Evolutionary conservation across 2,113 vertebrate genomes (phyloP), one percentile per base, ranked within the genome.

Genomic region (Ptychochromis oligacanthus): DNA sequence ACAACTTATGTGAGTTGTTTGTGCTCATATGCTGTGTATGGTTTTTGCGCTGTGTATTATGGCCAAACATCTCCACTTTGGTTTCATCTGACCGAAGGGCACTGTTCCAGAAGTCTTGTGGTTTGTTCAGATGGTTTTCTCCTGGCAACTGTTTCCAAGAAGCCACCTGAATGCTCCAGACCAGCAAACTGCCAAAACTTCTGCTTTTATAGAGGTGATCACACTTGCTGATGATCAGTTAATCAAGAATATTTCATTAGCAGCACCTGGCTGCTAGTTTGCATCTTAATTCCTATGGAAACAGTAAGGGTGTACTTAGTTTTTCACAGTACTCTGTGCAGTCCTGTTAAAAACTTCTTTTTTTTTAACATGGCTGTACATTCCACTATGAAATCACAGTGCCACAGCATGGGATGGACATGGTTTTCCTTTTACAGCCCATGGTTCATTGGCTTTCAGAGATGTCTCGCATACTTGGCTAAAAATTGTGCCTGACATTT

Each of bases 401-500:
- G 79, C 80, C 80, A 17, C 83, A 84, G 81, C 67, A 54, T 70
- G 85, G 43, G 58, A 81, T 76, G 56, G 31, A 84, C 49, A 62
- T 54, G 54, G 52, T 59, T 87, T 86, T 74, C 80, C 67, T 82
- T 83, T 75, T 78, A 87, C 81, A 60, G 43, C 24, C 46, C 12
- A 81, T 11, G 10, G 72, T 62, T 86, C 80, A 59, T 7, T 78
- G 13, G 70, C 58, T 86, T 85, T 80, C 46, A 82, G 24, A 80
- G 75, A 18, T 17, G 34, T 43, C 54, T 58, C 6, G 6, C 81
- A 52, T 62, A 38, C 70, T 67, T 20, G 24, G 70, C 54, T 77
- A 74, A 87, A 88, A 80, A 88, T 49, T 64, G 40, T 31, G 58
- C 40, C 43, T 64, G 61, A 81, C 75, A 20, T 22, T 76, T 58